Percentiles rank a stretch among this genome's conserved stretches.
These are phyloP conservation scores for Glossophaga mutica DNA, from an alignment of 2,797 vertebrate species.

Conservation along the genomic window DNA sequence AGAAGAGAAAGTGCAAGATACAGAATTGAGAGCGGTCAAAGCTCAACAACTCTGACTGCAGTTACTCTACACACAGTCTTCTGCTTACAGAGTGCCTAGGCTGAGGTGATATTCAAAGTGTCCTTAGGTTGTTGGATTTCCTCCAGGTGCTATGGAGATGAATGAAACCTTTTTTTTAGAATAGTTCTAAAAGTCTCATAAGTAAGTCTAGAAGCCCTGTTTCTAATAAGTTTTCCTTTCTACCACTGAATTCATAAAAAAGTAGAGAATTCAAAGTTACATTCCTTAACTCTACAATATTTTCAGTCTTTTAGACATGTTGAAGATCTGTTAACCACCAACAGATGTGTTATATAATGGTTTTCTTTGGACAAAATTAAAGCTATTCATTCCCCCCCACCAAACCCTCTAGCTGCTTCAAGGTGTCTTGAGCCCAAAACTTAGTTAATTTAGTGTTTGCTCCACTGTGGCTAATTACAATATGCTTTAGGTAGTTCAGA, in stretches of 20 bases:
- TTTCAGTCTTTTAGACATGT: slow-evolving; percentile 76
- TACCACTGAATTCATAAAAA: slow-evolving; percentile 61
- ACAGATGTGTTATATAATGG: slow-evolving; percentile 81
- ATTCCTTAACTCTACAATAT: slow-evolving; percentile 78
- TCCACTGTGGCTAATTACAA: slow-evolving; percentile 66
- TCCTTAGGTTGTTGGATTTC: background rate
- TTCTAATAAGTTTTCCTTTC: slow-evolving; percentile 59
- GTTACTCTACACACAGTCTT: background rate
- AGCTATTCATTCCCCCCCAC: slow-evolving; percentile 63
- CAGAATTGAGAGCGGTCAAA: background rate
- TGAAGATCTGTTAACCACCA: slow-evolving; percentile 80
- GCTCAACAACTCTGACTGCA: background rate
- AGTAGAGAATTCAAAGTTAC: slow-evolving; percentile 77
- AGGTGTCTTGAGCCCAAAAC: slow-evolving; percentile 60
- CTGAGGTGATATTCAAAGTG: background rate
- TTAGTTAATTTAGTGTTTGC: slow-evolving; percentile 59
- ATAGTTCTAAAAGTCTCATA: slow-evolving; percentile 30
- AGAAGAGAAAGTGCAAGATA: background rate
- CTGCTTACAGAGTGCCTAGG: background rate
- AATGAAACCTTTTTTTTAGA: background rate
- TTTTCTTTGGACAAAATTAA: slow-evolving; percentile 78
- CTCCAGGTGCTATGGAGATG: slow-evolving; percentile 9
- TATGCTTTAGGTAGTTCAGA: slow-evolving; percentile 51
- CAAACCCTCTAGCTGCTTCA: slow-evolving; percentile 68
- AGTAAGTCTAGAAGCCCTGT: slow-evolving; percentile 40